Conservation (phyloP, 2,888 invertebrate species). For the Lasioglossum calceatum region DNA sequence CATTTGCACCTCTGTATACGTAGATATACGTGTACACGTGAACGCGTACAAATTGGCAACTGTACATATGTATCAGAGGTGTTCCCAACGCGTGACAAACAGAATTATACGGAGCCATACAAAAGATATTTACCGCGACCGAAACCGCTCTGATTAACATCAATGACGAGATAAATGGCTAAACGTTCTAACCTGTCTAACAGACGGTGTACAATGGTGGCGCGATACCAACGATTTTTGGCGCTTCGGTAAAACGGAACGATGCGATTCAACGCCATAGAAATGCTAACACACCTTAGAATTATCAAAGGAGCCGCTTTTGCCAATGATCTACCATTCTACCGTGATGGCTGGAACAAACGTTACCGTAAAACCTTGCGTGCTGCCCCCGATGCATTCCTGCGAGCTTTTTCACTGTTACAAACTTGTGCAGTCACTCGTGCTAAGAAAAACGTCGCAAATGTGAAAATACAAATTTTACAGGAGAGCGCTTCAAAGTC, state of each 20-base stretch:
- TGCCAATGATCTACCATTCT: constrained; percentile 65
- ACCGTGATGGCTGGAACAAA: constrained; percentile 59
- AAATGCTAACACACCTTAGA: constrained; percentile 71
- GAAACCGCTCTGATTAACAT: constrained; percentile 64
- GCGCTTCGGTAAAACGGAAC: constrained; percentile 51
- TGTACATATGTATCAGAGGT: neutral
- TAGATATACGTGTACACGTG: neutral
- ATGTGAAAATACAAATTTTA: too few species aligned
- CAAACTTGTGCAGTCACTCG: constrained; percentile 21
- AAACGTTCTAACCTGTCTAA: constrained; percentile 66
- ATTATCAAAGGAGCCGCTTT: constrained; percentile 70
- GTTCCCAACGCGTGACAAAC: constrained; percentile 48
- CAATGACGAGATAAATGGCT: constrained; percentile 71
- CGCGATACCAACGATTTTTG: constrained; percentile 59
- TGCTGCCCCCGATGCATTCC: constrained; percentile 58
- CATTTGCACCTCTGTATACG: neutral
- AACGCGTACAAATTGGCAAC: neutral
- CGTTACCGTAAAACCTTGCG: constrained; percentile 59
- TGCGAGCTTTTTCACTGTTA: constrained; percentile 42
- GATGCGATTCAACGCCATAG: constrained; percentile 70
- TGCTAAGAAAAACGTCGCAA: too few species aligned
- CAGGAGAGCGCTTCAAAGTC: too few species aligned
- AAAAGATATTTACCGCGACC: constrained; percentile 33
- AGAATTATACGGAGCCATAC: constrained; percentile 33
- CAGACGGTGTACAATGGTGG: constrained; percentile 63